A percentile compares a stretch with the other conserved stretches of the same genome.
Conservation (phyloP, 2,888 invertebrate species). For the Tachina grossa region DNA sequence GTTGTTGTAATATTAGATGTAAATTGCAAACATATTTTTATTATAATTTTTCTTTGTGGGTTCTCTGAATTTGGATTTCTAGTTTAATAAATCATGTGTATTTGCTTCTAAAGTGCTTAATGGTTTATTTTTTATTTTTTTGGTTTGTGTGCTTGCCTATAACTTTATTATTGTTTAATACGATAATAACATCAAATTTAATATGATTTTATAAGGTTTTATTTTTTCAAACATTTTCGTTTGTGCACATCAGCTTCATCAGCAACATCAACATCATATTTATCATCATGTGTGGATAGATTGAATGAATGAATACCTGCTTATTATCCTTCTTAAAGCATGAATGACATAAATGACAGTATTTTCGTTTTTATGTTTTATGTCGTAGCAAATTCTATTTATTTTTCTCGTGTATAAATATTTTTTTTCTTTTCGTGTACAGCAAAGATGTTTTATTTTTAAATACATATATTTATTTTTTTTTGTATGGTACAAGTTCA, state of each 20-base stretch:
- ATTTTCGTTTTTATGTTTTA: slow-evolving; percentile 54
- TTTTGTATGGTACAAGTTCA: slow-evolving; percentile 12
- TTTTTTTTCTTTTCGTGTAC: slow-evolving; percentile 37
- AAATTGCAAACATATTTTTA: slow-evolving; percentile 22
- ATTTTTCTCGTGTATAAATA: slow-evolving; percentile 36
- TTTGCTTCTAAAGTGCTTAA: slow-evolving; percentile 12
- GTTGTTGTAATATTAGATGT: slow-evolving; percentile 7
- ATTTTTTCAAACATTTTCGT: slow-evolving; percentile 39
- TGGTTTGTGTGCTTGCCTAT: slow-evolving; percentile 14
- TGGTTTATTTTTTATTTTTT: slow-evolving; percentile 24
- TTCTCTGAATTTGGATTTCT: slow-evolving; percentile 9
- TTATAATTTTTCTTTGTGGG: background rate
- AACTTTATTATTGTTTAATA: slow-evolving; percentile 67
- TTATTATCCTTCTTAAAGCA: slow-evolving; percentile 45
- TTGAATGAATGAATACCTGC: slow-evolving; percentile 40
- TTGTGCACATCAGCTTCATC: slow-evolving; percentile 16
- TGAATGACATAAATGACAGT: slow-evolving; percentile 65
- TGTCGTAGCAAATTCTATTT: slow-evolving; percentile 52
- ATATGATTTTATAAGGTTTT: slow-evolving; percentile 66
- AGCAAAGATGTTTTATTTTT: slow-evolving; percentile 46
- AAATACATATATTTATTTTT: too few relatives aligned
- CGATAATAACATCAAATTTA: slow-evolving; percentile 69
- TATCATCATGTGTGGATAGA: slow-evolving; percentile 17
- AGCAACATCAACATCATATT: slow-evolving; percentile 2
- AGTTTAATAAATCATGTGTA: slow-evolving; percentile 51